These are phyloP conservation scores for Globodera ellingtonae DNA, from an alignment of 1,140 invertebrate species.

Conservation along the genomic window DNA sequence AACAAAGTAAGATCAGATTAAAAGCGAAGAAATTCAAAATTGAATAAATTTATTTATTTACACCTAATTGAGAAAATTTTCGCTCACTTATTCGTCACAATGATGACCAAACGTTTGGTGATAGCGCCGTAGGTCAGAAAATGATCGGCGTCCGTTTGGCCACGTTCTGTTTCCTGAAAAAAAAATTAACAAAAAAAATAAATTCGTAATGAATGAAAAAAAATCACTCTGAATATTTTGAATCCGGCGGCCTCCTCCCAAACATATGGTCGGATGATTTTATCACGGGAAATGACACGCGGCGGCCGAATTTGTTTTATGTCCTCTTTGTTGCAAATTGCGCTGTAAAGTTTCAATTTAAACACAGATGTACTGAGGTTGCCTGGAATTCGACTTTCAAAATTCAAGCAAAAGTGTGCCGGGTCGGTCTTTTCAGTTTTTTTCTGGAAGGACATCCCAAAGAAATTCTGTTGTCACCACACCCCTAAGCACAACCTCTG, in stretches of 20 bases:
- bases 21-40: too few relatives aligned
- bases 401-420: too few relatives aligned
- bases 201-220: background rate
- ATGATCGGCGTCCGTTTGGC: conserved; percentile 79
- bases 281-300: conserved; percentile 81
- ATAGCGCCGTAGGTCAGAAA: conserved; percentile 80
- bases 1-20: background rate
- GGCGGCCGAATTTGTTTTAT: conserved; percentile 78
- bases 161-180: conserved; percentile 78
- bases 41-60: too few relatives aligned
- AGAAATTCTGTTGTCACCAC: too few relatives aligned
- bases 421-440: too few relatives aligned
- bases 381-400: too few relatives aligned
- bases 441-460: too few relatives aligned
- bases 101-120: conserved; percentile 75
- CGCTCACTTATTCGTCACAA: conserved; percentile 84
- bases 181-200: background rate
- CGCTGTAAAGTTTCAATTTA: conserved; percentile 68
- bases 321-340: conserved; percentile 78
- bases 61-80: too few relatives aligned
- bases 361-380: too few relatives aligned
- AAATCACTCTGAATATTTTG: conserved; percentile 61
- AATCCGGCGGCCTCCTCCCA: conserved; percentile 80
- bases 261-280: conserved; percentile 82
- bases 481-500: too few relatives aligned